phyloP scores from a whole-genome alignment of 2,797 vertebrate genomes.

The Sebastes iracundus region DNA sequence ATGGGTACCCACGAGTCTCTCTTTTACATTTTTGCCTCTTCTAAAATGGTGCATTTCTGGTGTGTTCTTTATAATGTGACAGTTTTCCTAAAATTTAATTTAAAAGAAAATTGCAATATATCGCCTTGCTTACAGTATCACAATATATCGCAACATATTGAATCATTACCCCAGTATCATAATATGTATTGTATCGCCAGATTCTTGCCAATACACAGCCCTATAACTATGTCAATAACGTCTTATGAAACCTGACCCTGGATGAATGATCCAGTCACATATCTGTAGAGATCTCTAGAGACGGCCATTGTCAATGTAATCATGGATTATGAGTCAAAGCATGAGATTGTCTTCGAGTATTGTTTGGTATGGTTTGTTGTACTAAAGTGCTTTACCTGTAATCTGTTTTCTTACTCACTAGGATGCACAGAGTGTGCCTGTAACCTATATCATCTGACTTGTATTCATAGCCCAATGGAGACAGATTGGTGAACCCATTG shows the following conservation, averaged over 20 bases:
- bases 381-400: background rate
- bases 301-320: background rate
- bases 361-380: background rate
- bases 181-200: too few species aligned
- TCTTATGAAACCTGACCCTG: background rate
- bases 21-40: too few species aligned
- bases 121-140: too few species aligned
- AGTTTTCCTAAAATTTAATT: too few species aligned
- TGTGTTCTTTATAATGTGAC: too few species aligned
- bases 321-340: background rate
- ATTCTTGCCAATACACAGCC: too few species aligned
- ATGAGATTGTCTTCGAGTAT: background rate
- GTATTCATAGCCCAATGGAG: too few species aligned
- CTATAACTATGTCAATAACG: background rate
- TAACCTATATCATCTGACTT: background rate
- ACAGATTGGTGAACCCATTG: background rate
- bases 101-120: too few species aligned
- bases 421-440: background rate
- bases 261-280: background rate
- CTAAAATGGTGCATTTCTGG: too few species aligned
- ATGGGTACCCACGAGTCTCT: too few species aligned
- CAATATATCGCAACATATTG: too few species aligned
- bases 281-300: background rate
- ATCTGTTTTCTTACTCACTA: background rate
- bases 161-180: too few species aligned